phyloP scores from a whole-genome alignment of 2,113 vertebrate species.

The Oxygymnocypris stewartii region DNA sequence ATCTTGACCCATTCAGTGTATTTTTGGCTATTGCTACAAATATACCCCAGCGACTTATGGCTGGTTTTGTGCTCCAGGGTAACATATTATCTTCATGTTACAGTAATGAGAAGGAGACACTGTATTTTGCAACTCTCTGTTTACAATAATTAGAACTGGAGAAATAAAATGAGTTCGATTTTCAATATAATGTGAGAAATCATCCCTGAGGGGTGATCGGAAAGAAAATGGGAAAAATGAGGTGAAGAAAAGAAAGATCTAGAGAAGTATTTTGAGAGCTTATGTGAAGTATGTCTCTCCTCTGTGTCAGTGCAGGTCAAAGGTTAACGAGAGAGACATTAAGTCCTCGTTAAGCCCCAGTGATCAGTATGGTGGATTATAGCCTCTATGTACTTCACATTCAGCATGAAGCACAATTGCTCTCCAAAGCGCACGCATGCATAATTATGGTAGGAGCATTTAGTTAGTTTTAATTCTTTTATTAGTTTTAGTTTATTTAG shows the following conservation, averaged over 20 bases:
- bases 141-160: not conserved
- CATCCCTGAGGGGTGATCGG: not conserved
- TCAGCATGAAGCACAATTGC: not conserved
- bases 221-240: not conserved
- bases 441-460: not conserved
- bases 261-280: slow-evolving; percentile 4
- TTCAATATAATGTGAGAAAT: not conserved
- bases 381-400: not conserved
- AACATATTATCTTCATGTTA: not conserved
- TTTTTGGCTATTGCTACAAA: too few species aligned
- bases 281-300: slow-evolving; percentile 6
- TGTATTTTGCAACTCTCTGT: not conserved
- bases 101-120: not conserved
- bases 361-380: slow-evolving; percentile 5
- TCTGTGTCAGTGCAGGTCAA: not conserved
- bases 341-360: not conserved
- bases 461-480: not conserved
- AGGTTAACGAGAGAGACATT: slow-evolving; percentile 32
- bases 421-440: not conserved
- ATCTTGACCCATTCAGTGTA: too few species aligned
- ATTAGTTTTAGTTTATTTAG: not conserved
- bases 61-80: too few species aligned
- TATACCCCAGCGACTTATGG: too few species aligned
- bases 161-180: not conserved
- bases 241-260: not conserved